phyloP scores from a whole-genome alignment of 2,888 invertebrate genomes.

The Neoaliturus tenellus region DNA sequence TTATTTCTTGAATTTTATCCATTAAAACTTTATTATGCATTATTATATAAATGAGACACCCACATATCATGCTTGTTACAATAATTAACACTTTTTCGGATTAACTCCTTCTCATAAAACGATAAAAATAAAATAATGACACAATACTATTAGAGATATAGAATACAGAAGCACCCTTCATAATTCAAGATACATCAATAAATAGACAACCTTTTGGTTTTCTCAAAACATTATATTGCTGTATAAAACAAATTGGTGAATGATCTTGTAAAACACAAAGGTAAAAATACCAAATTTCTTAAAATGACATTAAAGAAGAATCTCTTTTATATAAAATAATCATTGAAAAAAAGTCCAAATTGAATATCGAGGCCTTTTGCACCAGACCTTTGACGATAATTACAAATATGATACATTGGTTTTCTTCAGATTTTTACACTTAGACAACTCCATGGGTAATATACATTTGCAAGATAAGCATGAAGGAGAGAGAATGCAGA shows the following conservation, averaged over 20 bases:
- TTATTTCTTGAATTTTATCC: not conserved
- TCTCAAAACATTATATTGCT: not conserved
- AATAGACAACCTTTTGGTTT: not conserved
- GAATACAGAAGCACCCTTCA: not conserved
- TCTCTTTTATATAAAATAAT: not conserved
- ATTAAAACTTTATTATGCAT: not conserved
- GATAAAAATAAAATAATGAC: not conserved
- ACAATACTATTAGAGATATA: not conserved
- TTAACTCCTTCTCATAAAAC: too few species aligned
- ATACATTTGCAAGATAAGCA: slow-evolving; percentile 15
- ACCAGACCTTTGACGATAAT: not conserved
- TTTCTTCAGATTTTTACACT: not conserved
- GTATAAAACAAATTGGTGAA: not conserved
- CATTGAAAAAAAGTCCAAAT: not conserved
- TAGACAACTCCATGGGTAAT: slow-evolving; percentile 19
- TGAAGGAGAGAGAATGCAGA: slow-evolving; percentile 7
- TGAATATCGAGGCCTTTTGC: not conserved
- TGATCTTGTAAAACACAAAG: not conserved
- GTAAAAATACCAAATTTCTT: not conserved
- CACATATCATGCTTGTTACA: not conserved
- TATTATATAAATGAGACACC: not conserved
- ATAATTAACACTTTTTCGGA: too few species aligned
- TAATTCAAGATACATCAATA: not conserved
- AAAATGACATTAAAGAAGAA: not conserved
- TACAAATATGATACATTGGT: slow-evolving; percentile 28